These are phyloP conservation scores for Lycopodina hypogea DNA, from an alignment of 37 sponge, comb jelly and placozoan species.

Conservation along the genomic window DNA sequence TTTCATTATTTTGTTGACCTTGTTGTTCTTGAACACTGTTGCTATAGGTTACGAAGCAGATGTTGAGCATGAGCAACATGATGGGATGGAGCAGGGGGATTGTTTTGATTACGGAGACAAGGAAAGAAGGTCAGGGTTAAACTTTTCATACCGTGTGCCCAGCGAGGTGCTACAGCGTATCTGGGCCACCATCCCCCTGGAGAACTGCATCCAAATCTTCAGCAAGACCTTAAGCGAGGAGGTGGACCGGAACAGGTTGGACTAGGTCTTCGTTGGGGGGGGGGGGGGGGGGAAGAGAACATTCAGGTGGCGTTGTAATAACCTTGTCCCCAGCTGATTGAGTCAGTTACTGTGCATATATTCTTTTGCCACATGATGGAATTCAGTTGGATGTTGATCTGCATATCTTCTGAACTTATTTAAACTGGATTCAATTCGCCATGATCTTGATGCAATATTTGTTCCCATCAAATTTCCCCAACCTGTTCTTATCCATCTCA, in stretches of 20 bases:
- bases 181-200: conserved; percentile 36
- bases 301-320: too few relatives aligned
- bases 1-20: too few relatives aligned
- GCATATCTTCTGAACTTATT: too few relatives aligned
- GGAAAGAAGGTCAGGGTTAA: conserved; percentile 1
- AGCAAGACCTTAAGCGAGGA: conserved; percentile 21
- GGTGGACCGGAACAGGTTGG: conserved; percentile 5
- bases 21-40: too few relatives aligned
- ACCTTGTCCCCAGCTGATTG: not conserved
- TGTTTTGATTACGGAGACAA: conserved; percentile 18
- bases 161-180: conserved; percentile 36
- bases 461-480: too few relatives aligned
- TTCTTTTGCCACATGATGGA: not conserved
- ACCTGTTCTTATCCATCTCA: too few relatives aligned
- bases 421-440: too few relatives aligned
- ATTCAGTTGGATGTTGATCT: not conserved
- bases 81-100: conserved; percentile 23
- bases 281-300: too few relatives aligned
- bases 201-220: conserved; percentile 47
- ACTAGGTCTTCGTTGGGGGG: not conserved
- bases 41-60: conserved; percentile 58
- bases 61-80: conserved; percentile 15
- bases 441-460: too few relatives aligned
- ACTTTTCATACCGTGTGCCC: conserved; percentile 31
- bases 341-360: not conserved